A percentile compares a stretch with the other conserved stretches of the same genome.
These are phyloP conservation scores for Bradypodion pumilum DNA, from an alignment of 2,797 vertebrate genomes.

Conservation along the genomic window DNA sequence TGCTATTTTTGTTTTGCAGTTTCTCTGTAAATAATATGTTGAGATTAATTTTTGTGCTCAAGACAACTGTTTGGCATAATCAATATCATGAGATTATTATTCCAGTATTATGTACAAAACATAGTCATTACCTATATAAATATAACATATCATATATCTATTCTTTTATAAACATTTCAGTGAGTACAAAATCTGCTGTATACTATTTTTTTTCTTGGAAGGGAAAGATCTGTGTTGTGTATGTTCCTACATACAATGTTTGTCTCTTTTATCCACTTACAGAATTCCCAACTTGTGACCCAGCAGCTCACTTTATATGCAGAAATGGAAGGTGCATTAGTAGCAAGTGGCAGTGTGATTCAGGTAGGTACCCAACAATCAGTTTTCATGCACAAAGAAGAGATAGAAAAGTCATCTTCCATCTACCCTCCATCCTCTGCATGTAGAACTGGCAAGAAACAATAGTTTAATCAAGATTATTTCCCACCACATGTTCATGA, in stretches of 20 bases:
- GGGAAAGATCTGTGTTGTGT: neutral
- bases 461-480: too few species aligned
- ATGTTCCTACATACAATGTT: neutral
- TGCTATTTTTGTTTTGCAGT: neutral
- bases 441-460: neutral
- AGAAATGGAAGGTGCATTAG: conserved; percentile 92
- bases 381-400: neutral
- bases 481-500: neutral
- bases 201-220: neutral
- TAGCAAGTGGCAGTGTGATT: conserved; percentile 93
- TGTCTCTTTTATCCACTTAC: conserved; percentile 58
- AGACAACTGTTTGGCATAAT: neutral
- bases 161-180: neutral
- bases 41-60: neutral
- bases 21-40: neutral
- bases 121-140: too few species aligned
- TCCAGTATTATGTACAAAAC: too few species aligned
- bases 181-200: neutral
- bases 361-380: conserved; percentile 80
- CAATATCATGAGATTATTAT: neutral
- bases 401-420: neutral
- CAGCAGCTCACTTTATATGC: conserved; percentile 91
- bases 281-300: conserved; percentile 95
- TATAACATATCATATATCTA: neutral
- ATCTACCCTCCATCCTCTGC: neutral